Conservation (phyloP, 2,888 invertebrate species). For the Tetanocera ferruginea region DNA sequence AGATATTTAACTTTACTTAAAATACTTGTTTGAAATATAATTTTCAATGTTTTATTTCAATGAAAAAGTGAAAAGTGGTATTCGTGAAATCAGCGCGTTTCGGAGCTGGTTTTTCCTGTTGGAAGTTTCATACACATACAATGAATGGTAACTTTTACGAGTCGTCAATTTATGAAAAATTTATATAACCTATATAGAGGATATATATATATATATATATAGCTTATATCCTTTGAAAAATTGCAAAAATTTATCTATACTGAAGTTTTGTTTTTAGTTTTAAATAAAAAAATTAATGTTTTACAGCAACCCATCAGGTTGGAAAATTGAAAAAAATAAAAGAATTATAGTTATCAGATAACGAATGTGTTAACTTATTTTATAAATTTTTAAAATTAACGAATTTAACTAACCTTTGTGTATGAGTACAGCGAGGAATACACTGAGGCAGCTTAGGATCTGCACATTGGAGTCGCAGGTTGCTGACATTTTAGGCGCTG, state of each 20-base stretch:
- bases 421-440: conserved; percentile 28
- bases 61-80: neutral
- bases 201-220: neutral
- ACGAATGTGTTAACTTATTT: neutral
- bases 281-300: neutral
- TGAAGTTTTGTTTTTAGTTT: neutral
- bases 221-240: neutral
- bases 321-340: too few relatives aligned
- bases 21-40: too few relatives aligned
- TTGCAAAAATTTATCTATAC: neutral
- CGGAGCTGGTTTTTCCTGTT: neutral
- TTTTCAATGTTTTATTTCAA: too few relatives aligned
- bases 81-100: neutral
- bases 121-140: too few relatives aligned
- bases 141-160: too few relatives aligned
- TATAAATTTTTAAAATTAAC: neutral
- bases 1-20: too few relatives aligned
- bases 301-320: neutral
- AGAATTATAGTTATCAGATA: neutral
- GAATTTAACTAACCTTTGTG: conserved; percentile 20
- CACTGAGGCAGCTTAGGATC: conserved; percentile 21
- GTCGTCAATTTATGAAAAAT: neutral
- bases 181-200: neutral
- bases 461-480: conserved; percentile 15
- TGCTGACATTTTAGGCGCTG: conserved; percentile 18